phyloP scores from a whole-genome alignment of 2,888 invertebrate genomes.

The Drosophila borealis region DNA sequence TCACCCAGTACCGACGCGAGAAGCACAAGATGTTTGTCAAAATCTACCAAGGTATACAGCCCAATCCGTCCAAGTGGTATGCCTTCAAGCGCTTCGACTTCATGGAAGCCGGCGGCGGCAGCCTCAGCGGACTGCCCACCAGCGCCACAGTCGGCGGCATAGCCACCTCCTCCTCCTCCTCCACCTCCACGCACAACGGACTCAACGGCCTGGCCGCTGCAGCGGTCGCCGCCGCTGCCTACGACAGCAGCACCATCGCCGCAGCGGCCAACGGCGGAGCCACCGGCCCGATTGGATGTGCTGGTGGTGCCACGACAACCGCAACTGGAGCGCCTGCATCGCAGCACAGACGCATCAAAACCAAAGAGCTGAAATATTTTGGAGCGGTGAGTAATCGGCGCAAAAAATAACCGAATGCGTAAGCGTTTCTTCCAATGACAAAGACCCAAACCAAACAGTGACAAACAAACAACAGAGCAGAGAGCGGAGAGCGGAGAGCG shows the following conservation, averaged over 20 bases:
- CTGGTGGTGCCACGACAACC: constrained; percentile 32
- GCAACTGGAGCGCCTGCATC: constrained; percentile 59
- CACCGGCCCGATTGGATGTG: constrained; percentile 37
- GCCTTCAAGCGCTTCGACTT: constrained; percentile 84
- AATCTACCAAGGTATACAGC: constrained; percentile 83
- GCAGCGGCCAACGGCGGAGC: constrained; percentile 73
- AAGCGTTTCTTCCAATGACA: constrained; percentile 37
- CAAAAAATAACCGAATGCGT: constrained; percentile 64
- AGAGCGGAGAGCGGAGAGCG: neutral
- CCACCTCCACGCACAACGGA: constrained; percentile 62
- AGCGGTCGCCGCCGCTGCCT: constrained; percentile 68
- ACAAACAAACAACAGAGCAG: constrained; percentile 20
- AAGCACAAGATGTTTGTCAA: constrained; percentile 84
- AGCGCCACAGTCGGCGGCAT: constrained; percentile 35
- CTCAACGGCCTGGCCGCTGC: constrained; percentile 74
- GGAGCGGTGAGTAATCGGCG: constrained; percentile 82
- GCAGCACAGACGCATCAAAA: constrained; percentile 82
- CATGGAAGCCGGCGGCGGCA: constrained; percentile 82
- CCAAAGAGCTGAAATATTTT: constrained; percentile 84
- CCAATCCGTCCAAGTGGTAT: constrained; percentile 84
- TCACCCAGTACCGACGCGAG: constrained; percentile 84
- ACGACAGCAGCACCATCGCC: constrained; percentile 66
- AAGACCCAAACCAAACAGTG: constrained; percentile 15
- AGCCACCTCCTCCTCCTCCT: constrained; percentile 37
- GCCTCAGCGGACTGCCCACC: constrained; percentile 55